Evolutionary conservation across 1,140 invertebrate species (phyloP), one percentile per base, ranked within the genome.

Genomic region (Drosophila pseudoobscura): DNA sequence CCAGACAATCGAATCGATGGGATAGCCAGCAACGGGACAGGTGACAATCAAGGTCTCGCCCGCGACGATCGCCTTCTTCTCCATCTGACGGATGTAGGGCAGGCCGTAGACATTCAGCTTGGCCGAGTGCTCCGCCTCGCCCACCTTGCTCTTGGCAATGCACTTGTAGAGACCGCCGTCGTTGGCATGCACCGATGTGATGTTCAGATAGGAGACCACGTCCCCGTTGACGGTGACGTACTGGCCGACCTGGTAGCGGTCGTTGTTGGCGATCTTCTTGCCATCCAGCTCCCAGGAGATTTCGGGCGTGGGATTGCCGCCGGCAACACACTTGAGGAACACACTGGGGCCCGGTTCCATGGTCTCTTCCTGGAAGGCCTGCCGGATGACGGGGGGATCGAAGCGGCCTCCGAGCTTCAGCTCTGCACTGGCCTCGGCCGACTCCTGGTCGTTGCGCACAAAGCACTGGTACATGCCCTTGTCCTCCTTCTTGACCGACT

Each of bases 401-500:
- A 97, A 98, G 93, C 97, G 93, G 92, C 97, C 97, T 87, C 97
- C 97, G 45, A 99, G 94, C 93, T 97, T 97, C 17, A 99, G 92
- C 93, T 99, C 97, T 43, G 96, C 96, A 52, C 96, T 97, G 1
- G 96, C 96, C 89, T 98, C 97, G 1, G 97, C 97, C 78, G 96
- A 97, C 92, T 98, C 97, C 91, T 98, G 96, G 87, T 98, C 97
- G 90, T 98, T 98, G 49, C 96, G 93, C 35, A 98, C 96, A 89
- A 99, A 97, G 90, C 98, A 99, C 85, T 99, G 98, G 90, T 99
- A 99, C 97, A 99, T 99, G 91, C 98, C 98, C 90, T 97, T 97
- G 91, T 99, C 97, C 92, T 98, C 96, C 83, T 98, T 97, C 91
- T 97, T 96, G 0, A 99, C 97, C 4, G 95, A 95, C 74, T 97